These are phyloP conservation scores for Fistularia tabacaria DNA, from an alignment of 2,797 vertebrate genomes.

Conservation along the genomic window DNA sequence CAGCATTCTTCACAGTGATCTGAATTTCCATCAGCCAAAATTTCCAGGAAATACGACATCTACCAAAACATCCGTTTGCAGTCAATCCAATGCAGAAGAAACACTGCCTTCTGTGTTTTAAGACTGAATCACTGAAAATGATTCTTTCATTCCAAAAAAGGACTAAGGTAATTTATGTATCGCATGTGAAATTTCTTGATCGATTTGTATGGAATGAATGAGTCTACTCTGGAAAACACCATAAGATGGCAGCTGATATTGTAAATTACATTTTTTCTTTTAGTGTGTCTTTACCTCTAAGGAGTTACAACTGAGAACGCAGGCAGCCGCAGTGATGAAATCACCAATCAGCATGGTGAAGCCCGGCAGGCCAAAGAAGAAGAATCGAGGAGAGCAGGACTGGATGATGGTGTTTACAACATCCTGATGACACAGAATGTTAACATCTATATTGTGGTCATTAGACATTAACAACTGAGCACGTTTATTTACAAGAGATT, in stretches of 20 bases:
- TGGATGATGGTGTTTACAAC: constrained; percentile 88
- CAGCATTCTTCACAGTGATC: too few relatives aligned
- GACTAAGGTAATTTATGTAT: too few relatives aligned
- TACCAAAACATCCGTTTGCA: not conserved
- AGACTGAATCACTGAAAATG: not conserved
- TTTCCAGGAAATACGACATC: not conserved
- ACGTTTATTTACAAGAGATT: too few relatives aligned
- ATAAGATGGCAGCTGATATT: not conserved
- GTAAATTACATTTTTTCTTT: too few relatives aligned
- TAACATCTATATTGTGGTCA: not conserved
- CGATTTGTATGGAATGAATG: too few relatives aligned
- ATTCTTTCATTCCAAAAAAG: too few relatives aligned
- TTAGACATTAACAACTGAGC: too few relatives aligned
- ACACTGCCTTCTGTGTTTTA: not conserved
- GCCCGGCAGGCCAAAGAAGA: constrained; percentile 92
- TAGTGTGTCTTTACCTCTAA: constrained; percentile 75
- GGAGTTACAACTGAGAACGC: constrained; percentile 79
- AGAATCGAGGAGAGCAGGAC: constrained; percentile 91
- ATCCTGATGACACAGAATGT: constrained; percentile 74
- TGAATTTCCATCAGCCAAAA: not conserved
- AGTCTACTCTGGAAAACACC: not conserved
- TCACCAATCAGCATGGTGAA: constrained; percentile 92
- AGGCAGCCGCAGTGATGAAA: constrained; percentile 85
- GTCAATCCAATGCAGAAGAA: not conserved
- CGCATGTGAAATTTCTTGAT: not conserved